A percentile compares a stretch with the other conserved stretches of the same genome.
Evolutionary conservation across 1,140 invertebrate genomes (phyloP).

Genomic region (Rhizoglyphus robini): DNA sequence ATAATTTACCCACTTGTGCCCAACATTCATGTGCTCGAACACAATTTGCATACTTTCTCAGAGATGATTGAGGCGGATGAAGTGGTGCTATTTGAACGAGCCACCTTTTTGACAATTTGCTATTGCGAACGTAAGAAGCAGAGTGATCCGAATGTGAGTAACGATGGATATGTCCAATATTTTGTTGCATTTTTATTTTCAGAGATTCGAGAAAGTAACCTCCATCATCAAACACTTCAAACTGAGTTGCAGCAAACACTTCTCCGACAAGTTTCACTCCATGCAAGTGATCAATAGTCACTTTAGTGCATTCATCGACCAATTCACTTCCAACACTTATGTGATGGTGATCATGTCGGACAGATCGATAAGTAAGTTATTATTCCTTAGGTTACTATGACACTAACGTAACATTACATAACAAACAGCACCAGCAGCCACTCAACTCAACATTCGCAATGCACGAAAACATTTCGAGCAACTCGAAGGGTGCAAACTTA

Average conservation of each 20-base stretch:
- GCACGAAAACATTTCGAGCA: constrained; percentile 97
- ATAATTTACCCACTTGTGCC: constrained; percentile 99
- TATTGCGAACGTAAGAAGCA: constrained; percentile 81
- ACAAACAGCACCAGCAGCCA: constrained; percentile 71
- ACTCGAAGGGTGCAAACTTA: constrained; percentile 48
- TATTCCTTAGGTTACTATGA: not conserved
- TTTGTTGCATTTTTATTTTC: not conserved
- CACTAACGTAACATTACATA: too few relatives aligned
- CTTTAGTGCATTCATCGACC: constrained; percentile 96
- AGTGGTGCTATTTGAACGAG: constrained; percentile 88
- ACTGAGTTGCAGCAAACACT: constrained; percentile 78
- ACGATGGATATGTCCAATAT: constrained; percentile 99
- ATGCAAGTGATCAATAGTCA: constrained; percentile 95
- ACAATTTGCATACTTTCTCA: constrained; percentile 84
- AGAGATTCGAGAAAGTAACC: constrained; percentile 95
- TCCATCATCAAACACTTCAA: constrained; percentile 99
- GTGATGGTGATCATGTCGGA: constrained; percentile 98
- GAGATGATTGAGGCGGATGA: constrained; percentile 98
- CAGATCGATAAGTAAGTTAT: constrained; percentile 67
- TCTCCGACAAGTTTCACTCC: constrained; percentile 94
- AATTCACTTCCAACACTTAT: constrained; percentile 96
- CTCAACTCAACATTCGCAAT: constrained; percentile 89
- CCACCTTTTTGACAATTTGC: constrained; percentile 95
- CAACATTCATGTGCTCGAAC: constrained; percentile 90
- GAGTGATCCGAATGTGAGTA: constrained; percentile 89